Evolutionary conservation across 2,797 vertebrate species (phyloP).

Genomic region (Anguilla anguilla): DNA sequence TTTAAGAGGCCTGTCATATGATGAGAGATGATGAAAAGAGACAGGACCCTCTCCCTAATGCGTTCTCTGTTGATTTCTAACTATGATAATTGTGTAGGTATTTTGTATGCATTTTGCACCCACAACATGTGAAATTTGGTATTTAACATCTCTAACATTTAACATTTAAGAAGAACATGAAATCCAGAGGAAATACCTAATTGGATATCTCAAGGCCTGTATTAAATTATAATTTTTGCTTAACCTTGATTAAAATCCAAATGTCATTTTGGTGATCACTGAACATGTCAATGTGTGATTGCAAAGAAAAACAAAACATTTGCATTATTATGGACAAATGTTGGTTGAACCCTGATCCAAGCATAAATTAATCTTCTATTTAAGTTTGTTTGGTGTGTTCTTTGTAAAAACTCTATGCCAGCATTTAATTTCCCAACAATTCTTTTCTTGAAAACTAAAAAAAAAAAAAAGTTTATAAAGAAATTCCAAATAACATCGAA

Average conservation of each 20-base stretch:
- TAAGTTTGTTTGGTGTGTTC: too few relatives aligned
- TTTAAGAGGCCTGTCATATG: conserved; percentile 2
- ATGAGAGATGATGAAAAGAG: conserved; percentile 19
- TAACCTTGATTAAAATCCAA: neutral
- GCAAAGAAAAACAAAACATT: neutral
- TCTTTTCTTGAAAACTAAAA: neutral
- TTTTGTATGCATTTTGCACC: neutral
- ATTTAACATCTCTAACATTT: neutral
- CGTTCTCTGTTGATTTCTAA: neutral
- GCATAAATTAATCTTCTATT: neutral
- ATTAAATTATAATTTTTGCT: neutral
- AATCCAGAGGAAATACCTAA: neutral
- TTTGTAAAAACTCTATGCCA: too few relatives aligned
- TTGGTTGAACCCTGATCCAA: neutral
- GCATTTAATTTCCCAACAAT: neutral
- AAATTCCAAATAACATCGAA: neutral
- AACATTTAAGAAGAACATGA: neutral
- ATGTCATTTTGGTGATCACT: neutral
- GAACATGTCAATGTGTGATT: neutral
- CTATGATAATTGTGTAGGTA: neutral
- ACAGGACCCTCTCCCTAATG: neutral
- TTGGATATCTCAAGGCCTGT: neutral
- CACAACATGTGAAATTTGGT: neutral
- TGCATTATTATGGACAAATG: neutral
- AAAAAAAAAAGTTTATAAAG: neutral